These are phyloP conservation scores for Poeciliopsis retropinna DNA, from an alignment of 2,113 vertebrate genomes.

Conservation along the genomic window DNA sequence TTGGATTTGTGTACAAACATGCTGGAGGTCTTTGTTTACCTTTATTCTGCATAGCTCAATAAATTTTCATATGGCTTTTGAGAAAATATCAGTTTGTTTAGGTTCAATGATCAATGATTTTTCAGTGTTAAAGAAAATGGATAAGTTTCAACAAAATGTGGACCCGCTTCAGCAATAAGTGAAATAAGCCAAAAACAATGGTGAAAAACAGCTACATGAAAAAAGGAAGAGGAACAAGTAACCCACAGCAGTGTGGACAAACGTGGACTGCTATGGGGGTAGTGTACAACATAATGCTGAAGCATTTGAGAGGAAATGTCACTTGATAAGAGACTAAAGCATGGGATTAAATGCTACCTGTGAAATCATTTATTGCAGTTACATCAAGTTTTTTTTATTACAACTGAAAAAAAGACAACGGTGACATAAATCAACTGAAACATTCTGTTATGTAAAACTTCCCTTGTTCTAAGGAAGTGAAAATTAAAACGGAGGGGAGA, in stretches of 20 bases:
- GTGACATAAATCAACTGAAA: constrained; percentile 9
- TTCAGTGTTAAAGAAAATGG: not conserved
- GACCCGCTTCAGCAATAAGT: not conserved
- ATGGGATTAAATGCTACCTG: too few relatives aligned
- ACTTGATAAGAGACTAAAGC: too few relatives aligned
- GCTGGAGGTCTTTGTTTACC: not conserved
- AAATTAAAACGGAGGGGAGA: constrained; percentile 6
- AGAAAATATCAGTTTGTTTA: not conserved
- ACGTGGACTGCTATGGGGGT: not conserved
- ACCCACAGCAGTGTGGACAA: not conserved
- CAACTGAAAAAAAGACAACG: constrained; percentile 4
- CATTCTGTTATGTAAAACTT: not conserved
- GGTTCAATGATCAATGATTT: not conserved
- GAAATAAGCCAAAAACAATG: too few relatives aligned
- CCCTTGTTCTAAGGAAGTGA: not conserved
- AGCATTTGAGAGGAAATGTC: too few relatives aligned
- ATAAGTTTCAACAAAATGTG: not conserved
- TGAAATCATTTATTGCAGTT: not conserved
- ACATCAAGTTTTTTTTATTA: constrained; percentile 38
- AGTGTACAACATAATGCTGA: too few relatives aligned
- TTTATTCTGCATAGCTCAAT: not conserved
- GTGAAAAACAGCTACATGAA: not conserved
- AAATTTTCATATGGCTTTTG: not conserved
- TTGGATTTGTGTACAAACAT: not conserved
- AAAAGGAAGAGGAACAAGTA: not conserved